Evolutionary conservation across 2,797 vertebrate genomes (phyloP), one percentile per base, ranked within the genome.

Genomic region (Notamacropus eugenii): DNA sequence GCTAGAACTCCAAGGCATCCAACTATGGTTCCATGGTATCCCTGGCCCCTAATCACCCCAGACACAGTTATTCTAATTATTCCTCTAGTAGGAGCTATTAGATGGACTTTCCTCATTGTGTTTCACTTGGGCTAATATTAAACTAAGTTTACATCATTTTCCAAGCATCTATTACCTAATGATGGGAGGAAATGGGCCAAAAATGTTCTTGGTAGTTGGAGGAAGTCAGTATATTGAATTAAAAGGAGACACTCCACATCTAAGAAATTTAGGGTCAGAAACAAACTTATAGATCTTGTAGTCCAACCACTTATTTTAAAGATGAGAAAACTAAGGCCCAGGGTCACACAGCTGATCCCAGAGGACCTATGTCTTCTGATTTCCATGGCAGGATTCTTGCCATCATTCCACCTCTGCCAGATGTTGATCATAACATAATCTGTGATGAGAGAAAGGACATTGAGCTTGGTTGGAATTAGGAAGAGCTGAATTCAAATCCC

Each of bases 31-130:
- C 22, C 40, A 87, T 50, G 40, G 3, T 50, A 11, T 34, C 40
- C 74, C 24, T 87, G 40, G 13, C 6, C 40, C 40, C 22, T 10
- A 22, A 46, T 46, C 3, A 24, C n/a, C 40, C 40, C 74, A 46
- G 74, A 87, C 22, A 50, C 74, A 27, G 74, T 87, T 87, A 87
- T 50, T 13, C 22, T 62, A 62, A 62, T 62, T 34, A 62, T 34
- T 31, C 40, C 22, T 46, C 22, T 27, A 22, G 4, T 29, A 40
- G 95, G 52, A 97, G 19, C 4, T 74, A 90, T 40, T 40, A 97
- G 28, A 93, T 90, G 16, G n/a, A 93, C 19, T 96, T 82, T 95
- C 58, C 54, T 93, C n/a, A 12, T 67, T 92, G 93, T 24, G 22
- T 93, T 4, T 91, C 22, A 4, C 52, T 91, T 91, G 59, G 34